phyloP scores from a whole-genome alignment of 1,140 invertebrate genomes.

The Phortica variegata region DNA sequence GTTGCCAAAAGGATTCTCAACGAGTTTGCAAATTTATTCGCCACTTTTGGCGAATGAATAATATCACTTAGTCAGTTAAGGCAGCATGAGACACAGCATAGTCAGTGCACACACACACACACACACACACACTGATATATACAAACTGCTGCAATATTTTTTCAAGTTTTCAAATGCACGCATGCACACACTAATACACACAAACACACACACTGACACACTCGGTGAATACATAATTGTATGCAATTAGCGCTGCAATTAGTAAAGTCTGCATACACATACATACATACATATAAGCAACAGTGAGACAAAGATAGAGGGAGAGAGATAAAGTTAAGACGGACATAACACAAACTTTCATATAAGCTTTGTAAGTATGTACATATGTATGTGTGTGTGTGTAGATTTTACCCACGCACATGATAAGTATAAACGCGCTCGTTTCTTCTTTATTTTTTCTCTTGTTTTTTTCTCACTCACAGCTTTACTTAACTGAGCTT shows the following conservation, averaged over 20 bases:
- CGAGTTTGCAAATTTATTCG: too few species aligned
- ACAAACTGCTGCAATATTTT: not conserved
- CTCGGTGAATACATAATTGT: conserved; percentile 24
- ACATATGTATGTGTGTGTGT: too few species aligned
- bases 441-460: too few species aligned
- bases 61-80: not conserved
- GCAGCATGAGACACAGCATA: not conserved
- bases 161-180: not conserved
- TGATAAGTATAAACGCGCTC: too few species aligned
- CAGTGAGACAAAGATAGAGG: not conserved
- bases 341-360: conserved; percentile 21
- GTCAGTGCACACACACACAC: too few species aligned
- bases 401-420: too few species aligned
- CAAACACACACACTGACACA: not conserved
- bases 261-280: conserved; percentile 18
- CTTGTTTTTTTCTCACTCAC: too few species aligned
- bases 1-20: too few species aligned
- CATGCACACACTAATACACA: not conserved
- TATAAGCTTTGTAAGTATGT: conserved; percentile 23
- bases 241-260: conserved; percentile 52
- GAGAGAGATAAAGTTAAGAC: not conserved
- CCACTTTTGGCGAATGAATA: not conserved
- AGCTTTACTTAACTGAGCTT: too few species aligned
- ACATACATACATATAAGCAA: conserved; percentile 11
- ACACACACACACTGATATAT: too few species aligned